Evolutionary conservation across 1,140 invertebrate genomes (phyloP).

Genomic region (Zelostemma sp.): DNA sequence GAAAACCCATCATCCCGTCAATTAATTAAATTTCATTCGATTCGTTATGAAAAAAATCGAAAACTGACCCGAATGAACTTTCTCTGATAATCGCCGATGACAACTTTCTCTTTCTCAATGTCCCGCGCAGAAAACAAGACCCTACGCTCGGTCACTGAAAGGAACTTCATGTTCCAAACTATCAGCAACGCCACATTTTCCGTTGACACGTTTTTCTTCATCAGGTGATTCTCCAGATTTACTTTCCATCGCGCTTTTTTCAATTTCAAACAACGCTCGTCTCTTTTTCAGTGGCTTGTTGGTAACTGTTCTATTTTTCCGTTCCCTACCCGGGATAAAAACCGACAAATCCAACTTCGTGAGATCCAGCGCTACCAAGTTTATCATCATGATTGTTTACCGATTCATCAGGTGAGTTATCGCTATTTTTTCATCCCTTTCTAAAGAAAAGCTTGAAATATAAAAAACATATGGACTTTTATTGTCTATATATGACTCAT

Average conservation of each 20-base stretch:
- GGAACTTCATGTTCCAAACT: conserved; percentile 85
- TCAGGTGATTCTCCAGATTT: conserved; percentile 73
- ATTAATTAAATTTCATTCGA: no score
- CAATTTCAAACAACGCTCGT: not conserved
- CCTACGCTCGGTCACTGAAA: conserved; percentile 80
- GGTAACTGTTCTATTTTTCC: conserved; percentile 81
- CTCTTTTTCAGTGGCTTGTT: conserved; percentile 77
- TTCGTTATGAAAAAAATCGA: conserved; percentile 24
- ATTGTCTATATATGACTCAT: no score
- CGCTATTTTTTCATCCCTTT: not conserved
- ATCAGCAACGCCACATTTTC: conserved; percentile 91
- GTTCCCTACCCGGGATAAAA: conserved; percentile 71
- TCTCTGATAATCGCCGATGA: conserved; percentile 56
- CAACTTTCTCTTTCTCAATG: conserved; percentile 55
- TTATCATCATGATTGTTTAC: conserved; percentile 74
- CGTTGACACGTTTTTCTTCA: conserved; percentile 94
- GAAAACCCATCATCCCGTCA: no score
- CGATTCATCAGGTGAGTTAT: conserved; percentile 73
- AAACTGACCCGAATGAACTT: conserved; percentile 52
- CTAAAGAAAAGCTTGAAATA: no score
- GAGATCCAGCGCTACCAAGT: conserved; percentile 66
- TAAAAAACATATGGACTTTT: no score
- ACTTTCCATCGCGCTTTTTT: not conserved
- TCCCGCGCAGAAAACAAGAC: conserved; percentile 74
- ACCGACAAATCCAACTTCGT: conserved; percentile 60